Evolutionary conservation across 2,888 invertebrate species (phyloP).

Genomic region (Deilephila porcellus): DNA sequence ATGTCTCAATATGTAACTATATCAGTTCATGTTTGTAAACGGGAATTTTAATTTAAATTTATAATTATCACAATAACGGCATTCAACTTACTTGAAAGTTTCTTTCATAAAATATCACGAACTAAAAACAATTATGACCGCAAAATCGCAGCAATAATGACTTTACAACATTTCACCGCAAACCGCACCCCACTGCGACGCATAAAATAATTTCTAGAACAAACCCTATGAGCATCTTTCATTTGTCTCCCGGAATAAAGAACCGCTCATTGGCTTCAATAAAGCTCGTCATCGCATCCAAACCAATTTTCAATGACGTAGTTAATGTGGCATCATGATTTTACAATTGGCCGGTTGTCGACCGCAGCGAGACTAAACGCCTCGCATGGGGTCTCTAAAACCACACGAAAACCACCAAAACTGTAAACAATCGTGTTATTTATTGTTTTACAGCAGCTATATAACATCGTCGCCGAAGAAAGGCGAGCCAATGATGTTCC

Average conservation of each 20-base stretch:
- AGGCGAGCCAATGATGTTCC: conserved; percentile 67
- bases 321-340: conserved; percentile 69
- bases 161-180: conserved; percentile 17
- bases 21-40: neutral
- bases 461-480: conserved; percentile 73
- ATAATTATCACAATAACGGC: neutral
- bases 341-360: conserved; percentile 56
- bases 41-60: neutral
- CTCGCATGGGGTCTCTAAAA: conserved; percentile 70
- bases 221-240: conserved; percentile 1
- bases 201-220: conserved; percentile 28
- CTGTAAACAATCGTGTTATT: conserved; percentile 77
- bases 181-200: conserved; percentile 26
- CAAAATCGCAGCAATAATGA: conserved; percentile 24
- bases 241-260: conserved; percentile 28
- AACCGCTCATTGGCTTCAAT: conserved; percentile 43
- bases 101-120: conserved; percentile 1
- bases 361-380: conserved; percentile 60
- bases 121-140: conserved; percentile 24
- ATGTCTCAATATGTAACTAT: neutral
- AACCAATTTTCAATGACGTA: conserved; percentile 59
- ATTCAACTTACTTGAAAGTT: neutral
- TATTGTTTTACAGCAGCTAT: conserved; percentile 81
- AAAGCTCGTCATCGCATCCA: conserved; percentile 59
- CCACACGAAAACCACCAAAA: conserved; percentile 62